Evolutionary conservation across 1,140 invertebrate genomes (phyloP).

Genomic region (Habropoda laboriosa): DNA sequence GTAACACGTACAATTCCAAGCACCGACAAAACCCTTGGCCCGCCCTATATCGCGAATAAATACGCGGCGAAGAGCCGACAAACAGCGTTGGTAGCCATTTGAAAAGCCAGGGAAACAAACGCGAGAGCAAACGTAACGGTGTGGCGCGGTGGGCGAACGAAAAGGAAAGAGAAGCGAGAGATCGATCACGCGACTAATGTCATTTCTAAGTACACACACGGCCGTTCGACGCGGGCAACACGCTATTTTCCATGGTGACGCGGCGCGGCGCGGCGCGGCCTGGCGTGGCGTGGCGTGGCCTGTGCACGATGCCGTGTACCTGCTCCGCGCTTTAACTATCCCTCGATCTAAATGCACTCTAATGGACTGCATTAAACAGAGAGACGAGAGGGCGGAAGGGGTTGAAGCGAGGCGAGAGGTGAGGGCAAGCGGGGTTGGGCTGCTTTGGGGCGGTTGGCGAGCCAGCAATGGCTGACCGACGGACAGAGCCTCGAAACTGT

Average conservation of each 20-base stretch:
- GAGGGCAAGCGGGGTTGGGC: constrained; percentile 8
- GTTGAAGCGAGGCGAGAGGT: constrained; percentile 57
- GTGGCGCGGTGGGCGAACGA: no score
- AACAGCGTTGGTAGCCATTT: no score
- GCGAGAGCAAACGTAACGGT: not conserved
- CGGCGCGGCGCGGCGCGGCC: no score
- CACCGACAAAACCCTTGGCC: no score
- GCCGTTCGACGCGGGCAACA: constrained; percentile 54
- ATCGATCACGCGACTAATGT: constrained; percentile 70
- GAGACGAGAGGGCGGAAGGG: constrained; percentile 66
- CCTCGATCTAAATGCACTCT: constrained; percentile 81
- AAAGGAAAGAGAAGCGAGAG: constrained; percentile 29
- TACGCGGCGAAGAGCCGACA: no score
- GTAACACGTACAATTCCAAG: no score
- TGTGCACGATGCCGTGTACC: constrained; percentile 64
- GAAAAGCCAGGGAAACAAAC: no score
- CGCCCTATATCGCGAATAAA: no score
- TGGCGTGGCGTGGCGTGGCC: no score
- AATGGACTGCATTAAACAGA: constrained; percentile 72
- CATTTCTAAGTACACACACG: constrained; percentile 70
- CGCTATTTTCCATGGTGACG: constrained; percentile 76
- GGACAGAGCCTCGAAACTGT: constrained; percentile 34
- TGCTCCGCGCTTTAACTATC: constrained; percentile 77
- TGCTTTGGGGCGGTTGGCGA: constrained; percentile 35
- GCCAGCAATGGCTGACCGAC: constrained; percentile 44